Evolutionary conservation across 1,140 invertebrate species (phyloP).

Genomic region (Sitobion miscanthi): DNA sequence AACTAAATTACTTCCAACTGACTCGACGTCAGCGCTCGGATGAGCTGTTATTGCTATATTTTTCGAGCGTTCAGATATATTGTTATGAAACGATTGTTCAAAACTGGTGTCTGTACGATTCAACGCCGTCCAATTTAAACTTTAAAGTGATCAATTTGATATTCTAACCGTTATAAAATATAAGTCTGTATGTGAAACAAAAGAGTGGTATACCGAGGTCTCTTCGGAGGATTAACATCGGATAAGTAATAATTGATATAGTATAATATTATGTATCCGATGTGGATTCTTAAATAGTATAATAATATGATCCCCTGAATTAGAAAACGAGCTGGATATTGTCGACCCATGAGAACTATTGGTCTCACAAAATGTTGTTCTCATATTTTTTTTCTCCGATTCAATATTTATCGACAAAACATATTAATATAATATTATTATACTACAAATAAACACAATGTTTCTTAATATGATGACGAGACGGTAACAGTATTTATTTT

Average conservation of each 20-base stretch:
- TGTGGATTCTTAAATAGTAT: no score
- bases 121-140: no score
- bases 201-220: background rate
- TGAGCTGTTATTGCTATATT: background rate
- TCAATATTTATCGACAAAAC: background rate
- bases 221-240: background rate
- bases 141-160: background rate
- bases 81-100: background rate
- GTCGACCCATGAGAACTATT: background rate
- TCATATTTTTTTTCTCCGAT: background rate
- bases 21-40: background rate
- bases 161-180: background rate
- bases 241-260: background rate
- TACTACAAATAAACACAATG: no score
- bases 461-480: no score
- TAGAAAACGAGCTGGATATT: background rate
- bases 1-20: background rate
- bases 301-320: no score
- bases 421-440: no score
- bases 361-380: no score
- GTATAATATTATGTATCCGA: no score
- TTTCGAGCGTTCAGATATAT: background rate
- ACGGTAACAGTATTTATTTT: no score
- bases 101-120: background rate
- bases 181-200: background rate